A percentile compares a stretch with the other conserved stretches of the same genome.
Conservation (phyloP, 2,888 invertebrate species). For the Metacarcinus magister region DNA sequence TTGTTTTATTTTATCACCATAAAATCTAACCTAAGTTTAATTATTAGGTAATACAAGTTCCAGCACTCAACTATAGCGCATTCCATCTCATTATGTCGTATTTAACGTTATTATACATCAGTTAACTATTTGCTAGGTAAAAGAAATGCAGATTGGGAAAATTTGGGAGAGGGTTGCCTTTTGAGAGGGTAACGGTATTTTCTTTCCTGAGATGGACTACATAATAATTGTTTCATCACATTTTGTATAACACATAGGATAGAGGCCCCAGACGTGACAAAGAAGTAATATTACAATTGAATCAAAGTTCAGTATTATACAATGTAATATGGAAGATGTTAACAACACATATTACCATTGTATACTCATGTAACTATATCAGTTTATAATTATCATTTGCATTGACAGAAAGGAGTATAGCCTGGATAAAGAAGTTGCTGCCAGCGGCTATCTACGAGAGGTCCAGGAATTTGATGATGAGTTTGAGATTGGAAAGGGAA, state of each 20-base stretch:
- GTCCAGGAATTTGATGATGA: conserved; percentile 89
- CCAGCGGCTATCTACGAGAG: conserved; percentile 94
- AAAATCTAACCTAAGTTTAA: too few relatives aligned
- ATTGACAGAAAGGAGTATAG: conserved; percentile 86
- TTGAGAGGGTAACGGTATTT: too few relatives aligned
- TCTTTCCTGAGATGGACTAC: neutral
- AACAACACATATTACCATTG: neutral
- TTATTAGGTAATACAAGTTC: too few relatives aligned
- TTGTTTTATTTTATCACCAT: too few relatives aligned
- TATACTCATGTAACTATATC: neutral
- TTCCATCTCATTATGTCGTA: too few relatives aligned
- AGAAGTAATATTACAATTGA: neutral
- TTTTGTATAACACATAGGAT: neutral
- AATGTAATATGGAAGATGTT: neutral
- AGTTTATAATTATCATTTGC: conserved; percentile 11
- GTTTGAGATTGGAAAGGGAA: conserved; percentile 84
- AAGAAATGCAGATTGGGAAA: too few relatives aligned
- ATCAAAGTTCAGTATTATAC: neutral
- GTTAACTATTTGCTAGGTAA: too few relatives aligned
- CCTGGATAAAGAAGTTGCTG: conserved; percentile 94
- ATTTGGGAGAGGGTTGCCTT: too few relatives aligned
- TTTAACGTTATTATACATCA: too few relatives aligned
- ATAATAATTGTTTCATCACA: neutral
- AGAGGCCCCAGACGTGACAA: neutral
- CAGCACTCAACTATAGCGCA: too few relatives aligned